Evolutionary conservation across 2,888 invertebrate species (phyloP).

Genomic region (Rhagophthalmus giganteus): DNA sequence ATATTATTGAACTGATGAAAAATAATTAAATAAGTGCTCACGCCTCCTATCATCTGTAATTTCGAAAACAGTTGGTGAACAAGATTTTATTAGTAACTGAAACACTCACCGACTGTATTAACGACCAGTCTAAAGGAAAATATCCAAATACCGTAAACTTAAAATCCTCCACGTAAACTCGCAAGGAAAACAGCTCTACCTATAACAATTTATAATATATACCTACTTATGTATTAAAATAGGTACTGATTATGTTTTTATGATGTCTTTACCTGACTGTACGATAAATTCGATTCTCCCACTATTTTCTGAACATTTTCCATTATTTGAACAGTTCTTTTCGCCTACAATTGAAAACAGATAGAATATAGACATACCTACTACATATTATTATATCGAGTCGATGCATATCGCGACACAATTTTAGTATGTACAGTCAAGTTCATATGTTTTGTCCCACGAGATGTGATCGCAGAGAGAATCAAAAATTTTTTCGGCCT

Average conservation of each 20-base stretch:
- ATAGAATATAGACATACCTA: background rate
- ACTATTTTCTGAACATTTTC: conserved; percentile 12
- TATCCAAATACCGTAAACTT: conserved; percentile 18
- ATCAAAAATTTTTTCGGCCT: too few species aligned
- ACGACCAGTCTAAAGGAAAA: conserved; percentile 23
- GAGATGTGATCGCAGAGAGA: too few species aligned
- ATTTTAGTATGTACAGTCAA: too few species aligned
- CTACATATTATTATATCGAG: background rate
- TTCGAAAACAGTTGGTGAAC: background rate
- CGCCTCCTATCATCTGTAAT: conserved; percentile 19
- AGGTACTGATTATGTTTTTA: too few species aligned
- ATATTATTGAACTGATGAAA: conserved; percentile 21
- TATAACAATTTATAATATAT: conserved; percentile 3
- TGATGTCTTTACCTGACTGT: conserved; percentile 14
- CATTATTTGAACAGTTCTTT: conserved; percentile 18
- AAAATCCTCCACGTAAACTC: conserved; percentile 20
- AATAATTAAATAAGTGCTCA: conserved; percentile 17
- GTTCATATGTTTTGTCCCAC: too few species aligned
- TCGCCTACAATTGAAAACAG: conserved; percentile 10
- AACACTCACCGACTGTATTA: conserved; percentile 19
- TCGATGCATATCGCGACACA: background rate
- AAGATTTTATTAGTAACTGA: background rate
- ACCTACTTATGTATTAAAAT: background rate
- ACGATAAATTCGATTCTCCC: conserved; percentile 14
- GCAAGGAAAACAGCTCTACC: conserved; percentile 20